Evolutionary conservation across 2,888 invertebrate genomes (phyloP), one percentile per base, ranked within the genome.

Genomic region (Lapara coniferarum): DNA sequence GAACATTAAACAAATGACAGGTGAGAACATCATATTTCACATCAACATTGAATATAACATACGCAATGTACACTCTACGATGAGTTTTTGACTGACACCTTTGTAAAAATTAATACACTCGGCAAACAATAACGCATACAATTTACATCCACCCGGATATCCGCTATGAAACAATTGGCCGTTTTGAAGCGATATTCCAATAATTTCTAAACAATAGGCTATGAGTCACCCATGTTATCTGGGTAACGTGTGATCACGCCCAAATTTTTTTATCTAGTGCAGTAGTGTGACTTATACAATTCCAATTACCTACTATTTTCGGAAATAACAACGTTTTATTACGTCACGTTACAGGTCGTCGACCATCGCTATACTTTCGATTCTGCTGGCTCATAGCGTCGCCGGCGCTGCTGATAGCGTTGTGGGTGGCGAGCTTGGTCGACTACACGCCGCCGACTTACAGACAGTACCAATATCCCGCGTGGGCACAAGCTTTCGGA

Each of bases 1-100:
- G 80, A 98, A 98, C 85, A 96, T 98, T 14, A 96, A 97, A 87
- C 97, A 97, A 82, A 98, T 98, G 98, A 98, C 98, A 49, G 98
- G 98, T 77, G 94, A 95, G 82, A 78, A 59, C 68, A 66, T 70
- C 66, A 55, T 57, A 14, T 30, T 30, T 13, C 13, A 13, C 12
- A 14, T 57, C 6, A 14, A 30, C 13, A 30, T 30, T 13, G 5
- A 57, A 30, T 25, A 30, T 30, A 25, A 16, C 13, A 57, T 57
- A 19, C 10, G 30, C 25, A 46, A 49, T 44, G 16, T 63, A 13
- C 44, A 10, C 46, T 46, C 0, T 4, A 8, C 37, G 37, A 37
- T 37, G 13, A 51, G 69, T 51, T 73, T 73, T 70, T 72, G 71
- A 67, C 69, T 66, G 70, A 25, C 7, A 10, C n/a, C n/a, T 16